phyloP scores from a whole-genome alignment of 2,888 invertebrate genomes.

The Rhingia campestris region DNA sequence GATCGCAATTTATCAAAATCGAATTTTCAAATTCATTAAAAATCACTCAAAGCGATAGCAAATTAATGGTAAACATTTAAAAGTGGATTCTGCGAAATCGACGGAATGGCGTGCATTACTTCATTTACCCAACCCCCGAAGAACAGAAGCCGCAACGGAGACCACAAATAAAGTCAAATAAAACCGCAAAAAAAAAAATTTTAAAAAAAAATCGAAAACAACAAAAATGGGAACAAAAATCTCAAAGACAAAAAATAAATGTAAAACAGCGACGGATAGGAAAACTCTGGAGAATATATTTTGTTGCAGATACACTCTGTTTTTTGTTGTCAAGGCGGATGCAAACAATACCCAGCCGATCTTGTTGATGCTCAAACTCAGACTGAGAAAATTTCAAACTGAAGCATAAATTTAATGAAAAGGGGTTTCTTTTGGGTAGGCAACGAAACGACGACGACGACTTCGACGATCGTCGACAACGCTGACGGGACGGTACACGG shows the following conservation, averaged over 20 bases:
- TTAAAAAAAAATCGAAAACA: neutral
- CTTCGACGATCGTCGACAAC: conserved; percentile 26
- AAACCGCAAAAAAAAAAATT: conserved; percentile 24
- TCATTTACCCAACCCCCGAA: conserved; percentile 38
- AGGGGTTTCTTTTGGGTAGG: conserved; percentile 76
- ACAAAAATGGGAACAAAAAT: neutral
- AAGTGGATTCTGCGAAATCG: conserved; percentile 35
- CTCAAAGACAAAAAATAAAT: conserved; percentile 14
- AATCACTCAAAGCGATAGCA: conserved; percentile 52
- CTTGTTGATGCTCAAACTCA: conserved; percentile 79
- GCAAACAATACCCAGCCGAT: conserved; percentile 64
- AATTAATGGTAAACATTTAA: conserved; percentile 60
- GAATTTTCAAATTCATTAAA: conserved; percentile 56
- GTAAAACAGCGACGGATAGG: conserved; percentile 42
- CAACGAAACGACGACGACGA: conserved; percentile 45
- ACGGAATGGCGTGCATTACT: conserved; percentile 56
- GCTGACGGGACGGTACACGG: conserved; percentile 6
- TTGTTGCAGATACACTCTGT: conserved; percentile 41
- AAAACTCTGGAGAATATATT: conserved; percentile 59
- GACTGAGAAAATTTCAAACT: conserved; percentile 81
- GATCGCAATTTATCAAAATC: conserved; percentile 60
- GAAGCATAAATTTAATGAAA: conserved; percentile 79
- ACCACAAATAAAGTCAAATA: conserved; percentile 42
- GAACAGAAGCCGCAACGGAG: conserved; percentile 62
- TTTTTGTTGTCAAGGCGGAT: conserved; percentile 41